Percentiles rank a stretch among this genome's conserved stretches.
Evolutionary conservation across 1,140 invertebrate genomes (phyloP).

Genomic region (Papilio aristodemus): DNA sequence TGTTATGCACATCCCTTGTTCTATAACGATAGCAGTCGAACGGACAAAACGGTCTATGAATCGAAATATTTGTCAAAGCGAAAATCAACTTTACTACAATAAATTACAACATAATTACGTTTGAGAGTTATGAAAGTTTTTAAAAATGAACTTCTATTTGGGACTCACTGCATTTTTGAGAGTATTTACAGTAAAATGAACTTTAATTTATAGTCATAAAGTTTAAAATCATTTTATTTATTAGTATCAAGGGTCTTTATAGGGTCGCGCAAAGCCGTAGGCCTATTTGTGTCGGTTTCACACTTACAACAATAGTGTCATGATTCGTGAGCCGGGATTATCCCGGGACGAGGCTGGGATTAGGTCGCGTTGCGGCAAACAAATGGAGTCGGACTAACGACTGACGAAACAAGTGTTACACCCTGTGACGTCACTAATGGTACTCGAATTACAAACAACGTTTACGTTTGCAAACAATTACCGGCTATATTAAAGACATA

Average conservation of each 20-base stretch:
- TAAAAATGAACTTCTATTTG: slow-evolving; percentile 47
- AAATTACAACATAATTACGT: slow-evolving; percentile 28
- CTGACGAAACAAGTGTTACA: slow-evolving; percentile 67
- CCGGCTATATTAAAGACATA: background rate
- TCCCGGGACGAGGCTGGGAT: slow-evolving; percentile 71
- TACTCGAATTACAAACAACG: slow-evolving; percentile 53
- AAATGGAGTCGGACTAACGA: slow-evolving; percentile 67
- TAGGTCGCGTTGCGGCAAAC: slow-evolving; percentile 76
- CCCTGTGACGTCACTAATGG: slow-evolving; percentile 50
- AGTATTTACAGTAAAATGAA: slow-evolving; percentile 24
- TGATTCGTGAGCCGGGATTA: slow-evolving; percentile 80
- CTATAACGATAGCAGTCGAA: slow-evolving; percentile 42
- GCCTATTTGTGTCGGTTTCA: slow-evolving; percentile 80
- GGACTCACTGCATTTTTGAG: slow-evolving; percentile 29
- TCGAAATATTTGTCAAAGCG: background rate
- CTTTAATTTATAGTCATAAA: background rate
- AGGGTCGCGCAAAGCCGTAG: slow-evolving; percentile 69
- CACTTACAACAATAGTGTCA: slow-evolving; percentile 81
- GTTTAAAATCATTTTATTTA: slow-evolving; percentile 23
- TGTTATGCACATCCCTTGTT: slow-evolving; percentile 55
- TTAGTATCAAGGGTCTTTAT: slow-evolving; percentile 35
- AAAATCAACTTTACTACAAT: slow-evolving; percentile 37
- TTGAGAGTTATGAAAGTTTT: slow-evolving; percentile 35
- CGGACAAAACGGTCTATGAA: slow-evolving; percentile 32
- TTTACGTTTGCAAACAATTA: slow-evolving; percentile 38